These are phyloP conservation scores for Hapalemur alaotrensis DNA, from an alignment of 2,797 vertebrate species.

Conservation along the genomic window DNA sequence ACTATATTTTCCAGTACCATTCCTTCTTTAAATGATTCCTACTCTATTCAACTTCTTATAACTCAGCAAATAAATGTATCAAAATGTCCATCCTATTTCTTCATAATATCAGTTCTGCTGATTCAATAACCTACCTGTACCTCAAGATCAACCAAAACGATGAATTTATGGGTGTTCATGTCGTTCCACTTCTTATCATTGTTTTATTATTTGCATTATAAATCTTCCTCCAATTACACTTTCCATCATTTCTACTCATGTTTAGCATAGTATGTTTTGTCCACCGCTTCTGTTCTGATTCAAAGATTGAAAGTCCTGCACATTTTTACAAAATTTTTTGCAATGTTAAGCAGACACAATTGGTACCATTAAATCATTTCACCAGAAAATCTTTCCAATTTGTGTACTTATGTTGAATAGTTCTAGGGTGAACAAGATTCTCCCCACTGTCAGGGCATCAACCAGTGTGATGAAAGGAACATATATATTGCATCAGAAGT, in stretches of 20 bases:
- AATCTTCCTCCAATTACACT: slow-evolving; percentile 91
- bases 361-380: slow-evolving; percentile 93
- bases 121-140: slow-evolving; percentile 92
- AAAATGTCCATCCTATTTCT: slow-evolving; percentile 90
- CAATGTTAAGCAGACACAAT: slow-evolving; percentile 93
- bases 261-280: slow-evolving; percentile 93
- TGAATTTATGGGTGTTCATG: slow-evolving; percentile 93
- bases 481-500: slow-evolving; percentile 92
- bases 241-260: slow-evolving; percentile 91
- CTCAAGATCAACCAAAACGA: slow-evolving; percentile 92
- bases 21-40: slow-evolving; percentile 92
- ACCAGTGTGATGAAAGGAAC: slow-evolving; percentile 91
- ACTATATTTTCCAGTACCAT: slow-evolving; percentile 95
- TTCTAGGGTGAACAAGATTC: slow-evolving; percentile 92
- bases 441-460: slow-evolving; percentile 93
- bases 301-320: slow-evolving; percentile 94
- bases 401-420: slow-evolving; percentile 92
- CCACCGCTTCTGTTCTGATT: slow-evolving; percentile 94
- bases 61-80: slow-evolving; percentile 93
- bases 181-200: slow-evolving; percentile 94
- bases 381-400: slow-evolving; percentile 95
- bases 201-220: slow-evolving; percentile 90
- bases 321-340: slow-evolving; percentile 91
- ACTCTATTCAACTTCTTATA: slow-evolving; percentile 91
- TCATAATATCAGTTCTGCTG: slow-evolving; percentile 91